A percentile compares a stretch with the other conserved stretches of the same genome.
phyloP scores from a whole-genome alignment of 2,797 vertebrate genomes.

The Vespertilio murinus region DNA sequence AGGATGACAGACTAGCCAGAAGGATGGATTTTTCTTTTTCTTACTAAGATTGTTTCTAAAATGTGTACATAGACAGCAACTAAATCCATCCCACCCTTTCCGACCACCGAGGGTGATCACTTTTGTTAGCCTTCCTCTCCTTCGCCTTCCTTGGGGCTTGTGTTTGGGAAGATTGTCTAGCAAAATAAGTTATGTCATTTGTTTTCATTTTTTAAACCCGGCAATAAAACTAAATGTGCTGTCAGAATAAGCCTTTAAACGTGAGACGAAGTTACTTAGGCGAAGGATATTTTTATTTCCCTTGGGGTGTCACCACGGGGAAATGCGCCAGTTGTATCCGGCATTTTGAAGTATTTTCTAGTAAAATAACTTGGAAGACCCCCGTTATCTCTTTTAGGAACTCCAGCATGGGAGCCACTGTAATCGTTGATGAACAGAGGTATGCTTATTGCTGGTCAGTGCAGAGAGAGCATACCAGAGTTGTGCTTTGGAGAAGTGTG shows the following conservation, averaged over 20 bases:
- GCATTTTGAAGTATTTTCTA: background rate
- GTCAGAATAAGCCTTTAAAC: slow-evolving; percentile 21
- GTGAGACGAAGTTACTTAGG: slow-evolving; percentile 10
- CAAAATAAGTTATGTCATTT: slow-evolving; percentile 36
- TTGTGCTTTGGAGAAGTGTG: background rate
- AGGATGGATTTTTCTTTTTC: background rate
- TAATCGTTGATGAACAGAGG: background rate
- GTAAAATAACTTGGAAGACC: background rate
- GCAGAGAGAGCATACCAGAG: background rate
- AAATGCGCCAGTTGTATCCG: background rate
- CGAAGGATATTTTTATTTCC: slow-evolving; percentile 30
- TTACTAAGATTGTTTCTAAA: background rate
- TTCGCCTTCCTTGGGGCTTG: background rate
- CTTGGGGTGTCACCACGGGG: background rate
- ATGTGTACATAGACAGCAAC: background rate
- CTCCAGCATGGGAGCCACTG: background rate
- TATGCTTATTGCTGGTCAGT: background rate
- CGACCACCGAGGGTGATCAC: background rate
- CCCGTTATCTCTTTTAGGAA: background rate
- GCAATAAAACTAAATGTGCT: slow-evolving; percentile 6
- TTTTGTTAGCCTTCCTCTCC: background rate
- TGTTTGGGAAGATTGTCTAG: slow-evolving; percentile 35
- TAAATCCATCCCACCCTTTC: background rate
- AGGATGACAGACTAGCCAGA: background rate
- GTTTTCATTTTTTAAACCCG: slow-evolving; percentile 24